Conservation (phyloP, 2,888 invertebrate genomes). For the Rhabditophanes sp. region DNA sequence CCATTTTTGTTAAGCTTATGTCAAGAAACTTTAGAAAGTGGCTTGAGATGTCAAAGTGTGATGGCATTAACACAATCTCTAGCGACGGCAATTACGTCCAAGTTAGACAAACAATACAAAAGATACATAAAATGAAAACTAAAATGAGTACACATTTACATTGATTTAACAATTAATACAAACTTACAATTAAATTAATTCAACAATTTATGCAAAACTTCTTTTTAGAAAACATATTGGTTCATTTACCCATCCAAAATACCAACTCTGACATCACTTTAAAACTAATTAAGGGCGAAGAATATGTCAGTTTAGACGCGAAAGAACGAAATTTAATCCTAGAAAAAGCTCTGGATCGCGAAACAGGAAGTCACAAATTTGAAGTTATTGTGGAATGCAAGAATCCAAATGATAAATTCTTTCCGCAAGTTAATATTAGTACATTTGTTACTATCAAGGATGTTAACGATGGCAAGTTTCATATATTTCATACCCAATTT, state of each 20-base stretch:
- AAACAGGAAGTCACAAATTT: slow-evolving; percentile 17
- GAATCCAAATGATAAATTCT: slow-evolving; percentile 1
- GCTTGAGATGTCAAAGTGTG: too few species aligned
- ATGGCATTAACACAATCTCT: too few species aligned
- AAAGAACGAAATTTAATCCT: slow-evolving; percentile 23
- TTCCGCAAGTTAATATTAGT: slow-evolving; percentile 33
- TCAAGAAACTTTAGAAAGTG: too few species aligned
- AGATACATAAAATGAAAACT: too few species aligned
- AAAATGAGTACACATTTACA: slow-evolving; percentile 12
- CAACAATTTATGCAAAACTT: background rate
- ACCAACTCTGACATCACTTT: slow-evolving; percentile 21
- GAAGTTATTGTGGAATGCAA: too few species aligned
- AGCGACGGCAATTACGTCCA: too few species aligned
- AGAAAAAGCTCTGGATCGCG: slow-evolving; percentile 27
- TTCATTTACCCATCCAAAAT: slow-evolving; percentile 15
- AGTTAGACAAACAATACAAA: too few species aligned
- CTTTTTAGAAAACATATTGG: slow-evolving; percentile 14
- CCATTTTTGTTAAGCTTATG: too few species aligned
- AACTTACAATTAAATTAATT: too few species aligned
- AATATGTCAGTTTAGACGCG: slow-evolving; percentile 23
- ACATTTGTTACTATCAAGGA: slow-evolving; percentile 38
- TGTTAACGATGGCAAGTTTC: slow-evolving; percentile 42
- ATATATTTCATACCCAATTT: too few species aligned
- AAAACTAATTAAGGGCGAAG: slow-evolving; percentile 23
- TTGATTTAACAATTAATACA: too few species aligned